Evolutionary conservation across 2,888 invertebrate species (phyloP), one percentile per base, ranked within the genome.

Genomic region (Leuctra nigra): DNA sequence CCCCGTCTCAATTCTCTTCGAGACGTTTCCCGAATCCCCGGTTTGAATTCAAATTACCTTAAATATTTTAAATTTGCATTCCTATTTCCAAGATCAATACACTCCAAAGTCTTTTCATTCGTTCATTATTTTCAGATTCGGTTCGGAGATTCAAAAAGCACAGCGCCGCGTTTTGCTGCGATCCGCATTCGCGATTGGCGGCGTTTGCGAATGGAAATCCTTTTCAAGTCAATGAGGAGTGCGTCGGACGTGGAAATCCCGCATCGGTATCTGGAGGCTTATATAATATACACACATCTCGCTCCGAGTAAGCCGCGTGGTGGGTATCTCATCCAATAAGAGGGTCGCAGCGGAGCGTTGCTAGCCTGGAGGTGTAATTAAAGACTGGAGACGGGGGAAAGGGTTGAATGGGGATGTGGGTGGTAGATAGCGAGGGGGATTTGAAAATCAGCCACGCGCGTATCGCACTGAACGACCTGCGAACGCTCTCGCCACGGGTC

Each of bases 291-390:
- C 20, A 39, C 18, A 39, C 9, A 39, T n/a, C n/a, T n/a, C n/a
- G n/a, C n/a, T n/a, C n/a, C n/a, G n/a, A n/a, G n/a, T 39, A 39
- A 39, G 39, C 39, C 39, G n/a, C 7, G 6, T 6, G 29, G 39
- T 39, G 39, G 39, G 39, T 39, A 39, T 39, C 39, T 16, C 39
- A 18, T 39, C 39, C 39, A 39, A 39, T 39, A 39, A 39, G 39
- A n/a, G 39, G 16, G n/a, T 24, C 29, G 24, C 39, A 20, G 24
- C 47, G 24, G 2, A n/a, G 16, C 24, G 13, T n/a, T n/a, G n/a
- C 24, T 47, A 13, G 47, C 47, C 47, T 25, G 25, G 47, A 55
- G 55, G 47, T 55, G 46, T 55, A 55, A 55, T 55, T 55, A 55
- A 55, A 44, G 33, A 13, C 47, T 47, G 11, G 53, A n/a, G 39